Percentiles rank a stretch among this genome's conserved stretches.
Evolutionary conservation across 2,888 invertebrate species (phyloP).

Genomic region (Ichneumon xanthorius): DNA sequence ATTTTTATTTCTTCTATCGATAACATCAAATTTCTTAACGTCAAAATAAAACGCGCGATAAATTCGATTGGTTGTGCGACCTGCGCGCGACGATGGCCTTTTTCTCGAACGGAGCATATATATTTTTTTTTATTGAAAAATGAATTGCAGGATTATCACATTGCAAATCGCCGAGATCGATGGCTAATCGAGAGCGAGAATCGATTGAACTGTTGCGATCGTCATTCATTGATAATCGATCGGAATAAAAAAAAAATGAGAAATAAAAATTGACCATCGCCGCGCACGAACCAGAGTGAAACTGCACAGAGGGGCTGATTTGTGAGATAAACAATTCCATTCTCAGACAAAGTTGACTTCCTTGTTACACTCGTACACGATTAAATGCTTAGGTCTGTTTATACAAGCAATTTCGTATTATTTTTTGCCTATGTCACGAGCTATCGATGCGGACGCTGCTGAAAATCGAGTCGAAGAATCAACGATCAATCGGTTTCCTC

Average conservation of each 20-base stretch:
- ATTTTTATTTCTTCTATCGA: not conserved
- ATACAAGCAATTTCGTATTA: slow-evolving; percentile 45
- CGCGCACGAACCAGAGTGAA: slow-evolving; percentile 7
- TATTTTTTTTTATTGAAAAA: not conserved
- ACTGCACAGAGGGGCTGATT: not conserved
- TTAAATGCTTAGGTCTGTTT: slow-evolving; percentile 49
- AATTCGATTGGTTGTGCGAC: slow-evolving; percentile 23
- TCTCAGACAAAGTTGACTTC: slow-evolving; percentile 52
- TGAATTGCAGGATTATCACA: not conserved
- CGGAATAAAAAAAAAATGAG: not conserved
- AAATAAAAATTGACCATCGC: not conserved
- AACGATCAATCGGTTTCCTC: slow-evolving; percentile 33
- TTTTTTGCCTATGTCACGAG: slow-evolving; percentile 8
- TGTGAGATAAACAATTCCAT: slow-evolving; percentile 51
- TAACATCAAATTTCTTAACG: slow-evolving; percentile 15
- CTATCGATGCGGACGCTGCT: slow-evolving; percentile 6
- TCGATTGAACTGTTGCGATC: not conserved
- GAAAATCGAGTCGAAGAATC: not conserved
- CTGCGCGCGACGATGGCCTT: slow-evolving; percentile 23
- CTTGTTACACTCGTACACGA: slow-evolving; percentile 33
- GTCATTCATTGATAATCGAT: not conserved
- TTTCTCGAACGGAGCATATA: not conserved
- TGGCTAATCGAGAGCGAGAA: not conserved
- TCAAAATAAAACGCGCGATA: slow-evolving; percentile 22
- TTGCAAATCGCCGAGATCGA: not conserved